phyloP scores from a whole-genome alignment of 2,888 invertebrate genomes.

The Aquatica leii region DNA sequence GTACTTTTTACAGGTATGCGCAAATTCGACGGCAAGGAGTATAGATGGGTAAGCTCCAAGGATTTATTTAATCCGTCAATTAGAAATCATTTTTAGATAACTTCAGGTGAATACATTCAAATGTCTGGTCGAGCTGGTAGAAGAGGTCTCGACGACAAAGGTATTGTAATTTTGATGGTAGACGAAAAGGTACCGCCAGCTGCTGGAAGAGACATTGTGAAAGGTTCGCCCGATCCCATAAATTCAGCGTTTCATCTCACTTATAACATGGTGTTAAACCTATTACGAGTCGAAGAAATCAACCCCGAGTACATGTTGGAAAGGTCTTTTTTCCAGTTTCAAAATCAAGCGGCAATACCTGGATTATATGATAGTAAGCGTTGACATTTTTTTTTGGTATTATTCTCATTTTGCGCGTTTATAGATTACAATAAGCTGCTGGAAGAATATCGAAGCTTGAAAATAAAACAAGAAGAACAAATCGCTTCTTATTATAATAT shows the following conservation, averaged over 20 bases:
- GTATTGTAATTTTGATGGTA: constrained; percentile 97
- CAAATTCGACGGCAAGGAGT: constrained; percentile 97
- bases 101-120: constrained; percentile 99
- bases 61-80: constrained; percentile 35
- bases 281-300: constrained; percentile 97
- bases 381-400: constrained; percentile 1
- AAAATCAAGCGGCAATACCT: constrained; percentile 96
- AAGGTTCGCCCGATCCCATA: constrained; percentile 92
- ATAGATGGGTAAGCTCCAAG: constrained; percentile 90
- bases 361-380: constrained; percentile 82
- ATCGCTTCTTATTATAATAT: constrained; percentile 87
- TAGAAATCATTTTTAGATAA: constrained; percentile 64
- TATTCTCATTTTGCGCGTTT: constrained; percentile 19
- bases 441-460: constrained; percentile 69
- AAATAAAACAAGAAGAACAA: constrained; percentile 75
- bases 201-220: constrained; percentile 77
- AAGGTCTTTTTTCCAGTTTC: constrained; percentile 98
- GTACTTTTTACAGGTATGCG: constrained; percentile 95
- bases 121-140: constrained; percentile 99
- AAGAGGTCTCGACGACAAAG: constrained; percentile 95
- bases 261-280: constrained; percentile 98
- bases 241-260: constrained; percentile 99
- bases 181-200: constrained; percentile 92
- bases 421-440: constrained; percentile 74
- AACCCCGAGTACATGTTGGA: constrained; percentile 99